Evolutionary conservation across 2,888 invertebrate species (phyloP).

Genomic region (Idaea aversata): DNA sequence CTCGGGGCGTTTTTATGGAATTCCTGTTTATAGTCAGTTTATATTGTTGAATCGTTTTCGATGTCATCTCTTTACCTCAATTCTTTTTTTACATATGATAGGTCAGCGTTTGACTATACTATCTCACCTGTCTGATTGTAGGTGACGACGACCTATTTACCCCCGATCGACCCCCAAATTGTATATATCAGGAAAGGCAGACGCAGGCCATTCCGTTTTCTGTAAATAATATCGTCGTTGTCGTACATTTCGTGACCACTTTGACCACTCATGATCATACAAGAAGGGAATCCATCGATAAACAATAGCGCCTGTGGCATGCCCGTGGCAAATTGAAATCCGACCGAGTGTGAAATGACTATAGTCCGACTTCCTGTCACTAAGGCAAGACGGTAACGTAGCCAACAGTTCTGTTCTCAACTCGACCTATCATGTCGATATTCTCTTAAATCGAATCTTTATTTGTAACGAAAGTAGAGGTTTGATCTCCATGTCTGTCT

Average conservation of each 20-base stretch:
- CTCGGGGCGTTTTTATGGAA: neutral
- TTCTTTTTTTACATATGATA: neutral
- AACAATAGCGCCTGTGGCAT: constrained; percentile 62
- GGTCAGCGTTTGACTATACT: too few relatives aligned
- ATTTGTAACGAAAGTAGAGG: neutral
- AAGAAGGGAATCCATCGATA: constrained; percentile 48
- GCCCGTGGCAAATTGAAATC: constrained; percentile 73
- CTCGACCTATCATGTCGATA: neutral
- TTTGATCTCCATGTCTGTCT: neutral
- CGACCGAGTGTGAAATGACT: constrained; percentile 76
- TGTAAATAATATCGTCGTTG: neutral
- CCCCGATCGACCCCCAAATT: too few relatives aligned
- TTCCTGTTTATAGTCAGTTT: neutral
- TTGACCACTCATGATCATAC: constrained; percentile 28
- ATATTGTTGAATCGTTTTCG: neutral
- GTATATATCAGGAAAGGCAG: neutral
- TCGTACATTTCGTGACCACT: constrained; percentile 16
- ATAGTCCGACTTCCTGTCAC: constrained; percentile 66
- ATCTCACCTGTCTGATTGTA: too few relatives aligned
- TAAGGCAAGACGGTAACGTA: constrained; percentile 32
- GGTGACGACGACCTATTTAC: too few relatives aligned
- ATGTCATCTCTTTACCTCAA: neutral
- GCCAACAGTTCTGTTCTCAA: constrained; percentile 29
- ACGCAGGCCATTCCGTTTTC: neutral
- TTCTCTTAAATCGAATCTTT: neutral